Evolutionary conservation across 2,888 invertebrate genomes (phyloP), one percentile per base, ranked within the genome.

Genomic region (Aphrophora alni): DNA sequence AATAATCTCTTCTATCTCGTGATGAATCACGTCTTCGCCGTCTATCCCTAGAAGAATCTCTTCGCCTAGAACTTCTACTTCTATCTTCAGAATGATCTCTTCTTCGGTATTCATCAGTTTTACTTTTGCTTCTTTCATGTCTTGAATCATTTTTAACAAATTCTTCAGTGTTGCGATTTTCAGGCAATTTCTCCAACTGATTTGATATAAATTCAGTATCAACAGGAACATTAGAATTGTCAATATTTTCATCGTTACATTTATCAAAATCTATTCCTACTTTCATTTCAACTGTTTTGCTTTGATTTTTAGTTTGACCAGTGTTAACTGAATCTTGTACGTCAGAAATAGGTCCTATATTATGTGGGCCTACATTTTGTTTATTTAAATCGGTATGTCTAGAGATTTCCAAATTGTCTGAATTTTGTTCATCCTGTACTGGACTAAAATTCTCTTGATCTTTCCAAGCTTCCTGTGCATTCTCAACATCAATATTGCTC

Each of bases 1-100:
- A 74, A 44, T 38, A 51, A 5, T 76, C 78, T 0, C 78, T 26
- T 33, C 82, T 77, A 25, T 82, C 81, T 27, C 81, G 78, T 14
- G 82, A 76, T 25, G 81, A 81, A 59, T 81, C 74, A 38, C 82
- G 80, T 72, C 82, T 83, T 25, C 71, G 73, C 12, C 77, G 68
- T 21, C 80, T 82, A 51, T 77, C 82, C 27, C 81, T 83, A 28
- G 78, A 78, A 51, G 73, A 79, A 17, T 81, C 72, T 59, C 75
- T 59, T 59, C 59, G 76, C 38, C 73, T 80, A 17, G 72, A 21
- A 28, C 78, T 75, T 25, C 75, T 75, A 21, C 68, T 51, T 51
- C 78, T 73, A 7, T 79, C 78, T 28, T 27, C 33, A 12, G 78
- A 79, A n/a, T 71, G 68, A 33, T 79, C 78, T 71, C 76, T 38